Evolutionary conservation across 2,113 vertebrate species (phyloP), one percentile per base, ranked within the genome.

Genomic region (Peromyscus maniculatus): DNA sequence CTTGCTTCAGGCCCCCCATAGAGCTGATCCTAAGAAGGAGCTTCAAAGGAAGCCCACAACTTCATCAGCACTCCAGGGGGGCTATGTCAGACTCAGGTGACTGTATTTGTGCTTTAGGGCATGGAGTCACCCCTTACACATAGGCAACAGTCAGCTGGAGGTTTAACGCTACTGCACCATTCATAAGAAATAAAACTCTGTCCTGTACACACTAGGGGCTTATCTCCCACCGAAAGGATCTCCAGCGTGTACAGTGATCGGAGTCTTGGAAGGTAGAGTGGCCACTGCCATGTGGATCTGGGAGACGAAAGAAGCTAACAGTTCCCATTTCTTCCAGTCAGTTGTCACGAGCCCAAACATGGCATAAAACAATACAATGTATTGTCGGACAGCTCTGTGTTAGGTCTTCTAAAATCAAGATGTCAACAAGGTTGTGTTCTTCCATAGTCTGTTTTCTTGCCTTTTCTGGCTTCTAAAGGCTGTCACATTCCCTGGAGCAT

Each of bases 1-100:
- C 83, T 96, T 90, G 91, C 82, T 93, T 22, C 17, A 89, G 83
- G 62, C 79, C n/a, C 95, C 96, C 89, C 0, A 0, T 93, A 80
- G 95, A 94, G 96, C 69, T 97, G 72, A 96, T 97, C 67, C 95
- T 82, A 97, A 72, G 62, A 46, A 69, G 5, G 16, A 75, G 74
- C 64, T 96, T 95, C 93, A 94, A 72, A 96, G 77, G 46, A 93
- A 93, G 78, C 66, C 24, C 0, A 1, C 3, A 17, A 89, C 94
- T 80, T 93, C 93, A 67, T n/a, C 77, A 77, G 74, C 1, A 0
- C 80, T 67, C 52, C 33, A 82, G 88, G 88, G 82, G 95, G 88
- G 33, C 67, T 43, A 13, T 93, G 95, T 86, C 77, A 55, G 89
- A 77, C 89, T 39, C 67, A 39, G 49, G 62, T 39, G 36, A 39